A percentile compares a stretch with the other conserved stretches of the same genome.
These are phyloP conservation scores for Coracopsis vasa DNA, from an alignment of 2,113 vertebrate genomes.

Conservation along the genomic window DNA sequence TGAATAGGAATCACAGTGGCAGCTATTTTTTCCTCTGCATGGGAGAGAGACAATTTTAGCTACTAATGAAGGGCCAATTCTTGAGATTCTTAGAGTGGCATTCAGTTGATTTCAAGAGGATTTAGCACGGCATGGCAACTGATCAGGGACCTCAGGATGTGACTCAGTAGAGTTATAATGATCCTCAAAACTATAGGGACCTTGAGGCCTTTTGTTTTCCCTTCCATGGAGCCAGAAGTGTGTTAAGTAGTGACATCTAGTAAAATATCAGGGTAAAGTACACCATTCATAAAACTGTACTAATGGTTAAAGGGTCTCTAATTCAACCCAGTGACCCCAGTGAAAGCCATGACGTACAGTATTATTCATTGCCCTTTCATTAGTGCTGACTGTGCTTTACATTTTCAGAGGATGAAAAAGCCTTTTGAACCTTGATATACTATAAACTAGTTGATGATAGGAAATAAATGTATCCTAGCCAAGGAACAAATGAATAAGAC, in stretches of 20 bases:
- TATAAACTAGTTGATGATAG: neutral
- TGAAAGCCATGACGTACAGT: constrained; percentile 25
- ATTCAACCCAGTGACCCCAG: constrained; percentile 57
- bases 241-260: constrained; percentile 47
- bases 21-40: neutral
- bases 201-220: constrained; percentile 7
- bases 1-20: neutral
- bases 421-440: constrained; percentile 3
- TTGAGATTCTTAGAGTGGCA: neutral
- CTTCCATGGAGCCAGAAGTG: constrained; percentile 8
- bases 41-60: neutral
- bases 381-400: neutral
- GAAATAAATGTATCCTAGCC: neutral
- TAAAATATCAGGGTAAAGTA: constrained; percentile 52
- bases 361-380: constrained; percentile 50
- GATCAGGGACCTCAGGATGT: neutral
- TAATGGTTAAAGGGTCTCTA: constrained; percentile 52
- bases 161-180: neutral
- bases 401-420: neutral
- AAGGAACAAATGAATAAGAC: neutral
- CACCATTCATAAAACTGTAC: constrained; percentile 59
- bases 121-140: neutral
- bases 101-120: neutral
- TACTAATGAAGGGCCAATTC: neutral
- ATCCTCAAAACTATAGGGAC: neutral